Base-by-base conservation (phyloP, 1,140 invertebrate genomes). In the Pectinophora gossypiella region DNA sequence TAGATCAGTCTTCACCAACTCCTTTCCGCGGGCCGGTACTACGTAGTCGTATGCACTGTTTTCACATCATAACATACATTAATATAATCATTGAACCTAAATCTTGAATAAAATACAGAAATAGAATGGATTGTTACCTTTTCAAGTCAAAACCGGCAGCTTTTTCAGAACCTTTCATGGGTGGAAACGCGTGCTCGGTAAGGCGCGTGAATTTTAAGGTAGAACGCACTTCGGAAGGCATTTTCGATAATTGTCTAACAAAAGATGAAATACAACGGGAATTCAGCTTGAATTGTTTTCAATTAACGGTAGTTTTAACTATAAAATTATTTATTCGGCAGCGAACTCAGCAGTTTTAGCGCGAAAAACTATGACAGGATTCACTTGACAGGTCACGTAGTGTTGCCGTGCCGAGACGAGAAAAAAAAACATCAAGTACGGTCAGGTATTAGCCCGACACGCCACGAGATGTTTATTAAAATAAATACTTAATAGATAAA, bases 81-180 rank as follows among this genome's bases (percentile, higher is more conserved):
- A 6, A 27, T 40, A 15, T 40, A 16, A 16, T 6, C n/a, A 40
- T 40, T 40, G 7, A 15, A 2, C 16, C n/a, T 40, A 6, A 7
- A 40, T 40, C 3, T 6, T 16, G 36, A 16, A n/a, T n/a, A n/a
- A 40, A 58, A 45, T 48, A 49, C 42, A 23, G 62, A 19, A 23
- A 40, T 50, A 19, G 19, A 15, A 51, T 9, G 7, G 9, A 50
- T 18, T n/a, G 23, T 51, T 85, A 93, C 94, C 95, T 97, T 83
- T 92, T 94, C 20, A 99, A 85, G 89, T 99, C 98, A 64, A 92
- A 96, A 19, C 98, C 98, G 55, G 97, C 98, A 35, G 98, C 95
- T 51, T 90, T 88, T 50, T 90, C 88, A 0, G 97, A 98, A 5
- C 96, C 97, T 81, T 93, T 95, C 0, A 90, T 88, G 1, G 98